phyloP scores from a whole-genome alignment of 2,113 vertebrate species.

The Arizona elegans region DNA sequence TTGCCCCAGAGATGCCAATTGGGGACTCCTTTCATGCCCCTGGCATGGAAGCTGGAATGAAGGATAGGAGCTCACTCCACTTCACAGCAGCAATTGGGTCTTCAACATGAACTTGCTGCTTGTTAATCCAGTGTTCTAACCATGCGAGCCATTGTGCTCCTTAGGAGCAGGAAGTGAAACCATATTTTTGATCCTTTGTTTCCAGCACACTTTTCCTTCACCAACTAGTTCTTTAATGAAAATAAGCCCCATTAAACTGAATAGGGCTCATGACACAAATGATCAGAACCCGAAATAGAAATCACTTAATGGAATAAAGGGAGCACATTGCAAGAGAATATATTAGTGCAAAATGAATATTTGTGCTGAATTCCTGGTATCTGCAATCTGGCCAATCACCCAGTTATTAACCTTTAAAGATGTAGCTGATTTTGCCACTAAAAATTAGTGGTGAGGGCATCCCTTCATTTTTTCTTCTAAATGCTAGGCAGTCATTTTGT shows the following conservation, averaged over 20 bases:
- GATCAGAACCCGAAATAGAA: neutral
- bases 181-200: neutral
- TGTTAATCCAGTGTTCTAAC: neutral
- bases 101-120: neutral
- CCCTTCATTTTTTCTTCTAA: neutral
- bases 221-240: neutral
- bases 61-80: neutral
- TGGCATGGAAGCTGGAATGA: neutral
- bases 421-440: neutral
- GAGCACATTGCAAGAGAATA: neutral
- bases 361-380: neutral
- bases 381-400: neutral
- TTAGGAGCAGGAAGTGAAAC: neutral
- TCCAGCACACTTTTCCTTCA: neutral
- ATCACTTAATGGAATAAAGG: neutral
- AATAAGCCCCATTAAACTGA: neutral
- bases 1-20: neutral
- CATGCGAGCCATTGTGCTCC: neutral
- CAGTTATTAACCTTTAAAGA: slow-evolving; percentile 3
- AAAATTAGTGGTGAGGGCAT: neutral
- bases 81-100: neutral
- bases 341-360: neutral
- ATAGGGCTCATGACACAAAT: neutral
- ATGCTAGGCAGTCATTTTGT: neutral
- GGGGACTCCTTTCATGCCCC: neutral